Conservation (phyloP, 2,113 vertebrate genomes). For the Pollachius pollachius region DNA sequence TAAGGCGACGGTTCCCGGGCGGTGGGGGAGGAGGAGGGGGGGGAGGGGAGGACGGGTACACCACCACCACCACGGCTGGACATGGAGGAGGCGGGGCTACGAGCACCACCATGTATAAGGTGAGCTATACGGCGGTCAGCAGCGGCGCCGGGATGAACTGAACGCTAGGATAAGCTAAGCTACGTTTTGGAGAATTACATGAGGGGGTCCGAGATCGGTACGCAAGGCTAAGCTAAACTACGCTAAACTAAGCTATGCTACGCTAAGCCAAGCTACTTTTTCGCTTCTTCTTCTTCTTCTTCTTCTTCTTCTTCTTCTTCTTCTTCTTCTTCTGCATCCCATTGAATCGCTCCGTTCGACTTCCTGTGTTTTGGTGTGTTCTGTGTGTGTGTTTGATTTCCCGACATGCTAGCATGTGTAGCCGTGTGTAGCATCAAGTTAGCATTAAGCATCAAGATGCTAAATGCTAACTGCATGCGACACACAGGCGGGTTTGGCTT, state of each 20-base stretch:
- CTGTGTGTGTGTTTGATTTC: too few relatives aligned
- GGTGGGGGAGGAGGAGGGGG: slow-evolving; percentile 51
- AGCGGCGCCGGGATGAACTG: slow-evolving; percentile 72
- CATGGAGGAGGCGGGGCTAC: slow-evolving; percentile 45
- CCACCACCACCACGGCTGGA: slow-evolving; percentile 10
- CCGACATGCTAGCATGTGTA: too few relatives aligned
- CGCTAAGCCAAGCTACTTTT: neutral
- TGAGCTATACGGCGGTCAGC: slow-evolving; percentile 92
- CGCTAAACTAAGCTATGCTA: neutral
- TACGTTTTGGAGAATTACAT: neutral
- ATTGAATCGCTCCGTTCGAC: too few relatives aligned
- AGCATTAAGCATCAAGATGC: too few relatives aligned
- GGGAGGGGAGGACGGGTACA: slow-evolving; percentile 66
- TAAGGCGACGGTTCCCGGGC: neutral
- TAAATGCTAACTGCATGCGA: too few relatives aligned
- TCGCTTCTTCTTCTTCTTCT: too few relatives aligned
- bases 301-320: too few relatives aligned
- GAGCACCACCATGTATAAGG: slow-evolving; percentile 80
- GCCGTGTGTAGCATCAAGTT: too few relatives aligned
- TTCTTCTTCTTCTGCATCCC: too few relatives aligned
- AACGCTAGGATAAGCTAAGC: neutral
- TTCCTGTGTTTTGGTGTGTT: too few relatives aligned
- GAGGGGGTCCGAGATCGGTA: neutral
- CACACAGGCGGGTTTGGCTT: too few relatives aligned
- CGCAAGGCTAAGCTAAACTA: slow-evolving; percentile 4